Conservation (phyloP, 2,888 invertebrate species). For the Ditula angustiorana region DNA sequence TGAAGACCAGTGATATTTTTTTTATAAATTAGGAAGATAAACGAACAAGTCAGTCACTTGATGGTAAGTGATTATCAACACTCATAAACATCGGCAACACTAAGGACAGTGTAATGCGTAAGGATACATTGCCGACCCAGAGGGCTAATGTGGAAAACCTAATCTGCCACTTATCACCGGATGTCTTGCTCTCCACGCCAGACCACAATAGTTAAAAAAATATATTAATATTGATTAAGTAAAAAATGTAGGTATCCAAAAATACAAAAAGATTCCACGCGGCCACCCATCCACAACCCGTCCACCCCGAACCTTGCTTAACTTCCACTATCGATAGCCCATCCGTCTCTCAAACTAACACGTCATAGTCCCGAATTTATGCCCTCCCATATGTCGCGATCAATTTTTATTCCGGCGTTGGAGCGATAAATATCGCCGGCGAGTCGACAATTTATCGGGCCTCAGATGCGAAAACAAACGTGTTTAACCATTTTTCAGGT, state of each 20-base stretch:
- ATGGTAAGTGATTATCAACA: no score
- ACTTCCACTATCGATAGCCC: constrained; percentile 4
- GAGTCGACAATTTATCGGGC: constrained; percentile 28
- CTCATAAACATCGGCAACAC: no score
- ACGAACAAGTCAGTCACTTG: no score
- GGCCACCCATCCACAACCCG: constrained; percentile 7
- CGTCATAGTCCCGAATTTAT: constrained; percentile 28
- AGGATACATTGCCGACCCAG: no score
- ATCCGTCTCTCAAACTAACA: neutral
- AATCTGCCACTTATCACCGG: no score
- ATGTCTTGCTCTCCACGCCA: no score
- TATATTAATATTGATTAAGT: neutral
- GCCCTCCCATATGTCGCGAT: constrained; percentile 4
- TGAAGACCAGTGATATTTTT: no score
- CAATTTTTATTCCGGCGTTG: constrained; percentile 11
- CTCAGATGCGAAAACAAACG: constrained; percentile 36
- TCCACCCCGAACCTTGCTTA: neutral
- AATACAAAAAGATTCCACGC: neutral
- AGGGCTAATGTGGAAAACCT: no score
- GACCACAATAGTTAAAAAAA: no score
- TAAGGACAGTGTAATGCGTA: no score
- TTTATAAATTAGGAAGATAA: no score
- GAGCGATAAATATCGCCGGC: constrained; percentile 23
- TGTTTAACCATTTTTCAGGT: constrained; percentile 29
- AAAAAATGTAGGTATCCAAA: neutral